phyloP scores from a whole-genome alignment of 2,113 vertebrate species.

The Ochotona curzoniae region DNA sequence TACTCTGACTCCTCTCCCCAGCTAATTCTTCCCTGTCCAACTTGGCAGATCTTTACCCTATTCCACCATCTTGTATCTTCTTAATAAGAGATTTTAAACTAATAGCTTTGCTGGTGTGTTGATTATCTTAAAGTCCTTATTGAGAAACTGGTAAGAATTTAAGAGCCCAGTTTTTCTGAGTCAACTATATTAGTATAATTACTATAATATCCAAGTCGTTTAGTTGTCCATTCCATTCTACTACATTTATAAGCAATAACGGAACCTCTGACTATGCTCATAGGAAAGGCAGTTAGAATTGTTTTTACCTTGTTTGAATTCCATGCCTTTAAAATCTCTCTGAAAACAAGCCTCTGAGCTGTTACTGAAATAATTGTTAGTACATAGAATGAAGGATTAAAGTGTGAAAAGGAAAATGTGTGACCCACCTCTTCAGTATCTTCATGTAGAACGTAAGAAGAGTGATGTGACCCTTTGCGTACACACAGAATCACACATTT shows the following conservation, averaged over 20 bases:
- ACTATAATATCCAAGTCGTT: neutral
- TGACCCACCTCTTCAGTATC: neutral
- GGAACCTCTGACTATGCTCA: constrained; percentile 1
- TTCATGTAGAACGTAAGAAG: neutral
- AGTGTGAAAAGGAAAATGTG: neutral
- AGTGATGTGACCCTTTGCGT: constrained; percentile 9
- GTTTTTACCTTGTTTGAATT: constrained; percentile 40
- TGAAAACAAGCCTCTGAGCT: neutral
- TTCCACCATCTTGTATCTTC: too few relatives aligned
- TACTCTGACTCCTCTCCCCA: too few relatives aligned
- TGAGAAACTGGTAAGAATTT: constrained; percentile 35
- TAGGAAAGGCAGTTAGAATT: constrained; percentile 39
- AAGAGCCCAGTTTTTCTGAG: constrained; percentile 17
- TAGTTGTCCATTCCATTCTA: neutral
- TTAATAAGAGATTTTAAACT: constrained; percentile 47
- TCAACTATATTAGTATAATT: constrained; percentile 4
- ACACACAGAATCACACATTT: neutral
- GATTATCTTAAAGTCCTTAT: constrained; percentile 1
- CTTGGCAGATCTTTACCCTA: neutral
- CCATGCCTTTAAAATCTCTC: constrained; percentile 18
- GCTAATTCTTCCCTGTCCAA: neutral
- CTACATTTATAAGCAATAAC: constrained; percentile 5
- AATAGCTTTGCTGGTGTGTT: neutral
- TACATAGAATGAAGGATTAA: constrained; percentile 34
- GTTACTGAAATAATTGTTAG: constrained; percentile 5